phyloP scores from a whole-genome alignment of 2,797 vertebrate species.

The Sylvia borin region DNA sequence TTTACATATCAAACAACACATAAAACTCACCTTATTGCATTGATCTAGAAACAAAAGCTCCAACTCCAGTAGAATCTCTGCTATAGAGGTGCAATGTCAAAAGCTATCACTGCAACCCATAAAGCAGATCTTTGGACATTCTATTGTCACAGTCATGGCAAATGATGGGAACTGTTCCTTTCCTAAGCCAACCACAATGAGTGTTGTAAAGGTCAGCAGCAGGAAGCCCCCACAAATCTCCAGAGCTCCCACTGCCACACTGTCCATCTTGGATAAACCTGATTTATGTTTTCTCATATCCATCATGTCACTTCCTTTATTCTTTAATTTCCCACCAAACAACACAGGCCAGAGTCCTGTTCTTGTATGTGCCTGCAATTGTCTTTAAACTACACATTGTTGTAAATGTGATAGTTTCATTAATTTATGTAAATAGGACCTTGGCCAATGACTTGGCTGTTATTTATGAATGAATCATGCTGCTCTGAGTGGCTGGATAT shows the following conservation, averaged over 20 bases:
- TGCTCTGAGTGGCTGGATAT: constrained; percentile 38
- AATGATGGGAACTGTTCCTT: background rate
- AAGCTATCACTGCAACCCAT: background rate
- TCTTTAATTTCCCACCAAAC: background rate
- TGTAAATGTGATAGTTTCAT: constrained; percentile 7
- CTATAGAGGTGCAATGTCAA: background rate
- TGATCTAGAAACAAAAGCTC: background rate
- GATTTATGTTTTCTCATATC: background rate
- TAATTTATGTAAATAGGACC: constrained; percentile 45
- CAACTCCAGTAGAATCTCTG: background rate
- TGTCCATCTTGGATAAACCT: background rate
- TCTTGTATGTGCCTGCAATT: background rate
- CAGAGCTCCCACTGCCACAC: background rate
- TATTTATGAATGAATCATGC: constrained; percentile 48
- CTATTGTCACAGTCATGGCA: accelerated
- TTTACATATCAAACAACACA: background rate
- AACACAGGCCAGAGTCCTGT: background rate
- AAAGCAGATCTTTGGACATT: background rate
- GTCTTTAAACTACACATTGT: background rate
- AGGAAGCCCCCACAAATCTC: accelerated
- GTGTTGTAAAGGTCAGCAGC: background rate
- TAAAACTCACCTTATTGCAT: background rate
- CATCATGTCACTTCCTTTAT: background rate
- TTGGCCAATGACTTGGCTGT: constrained; percentile 19
- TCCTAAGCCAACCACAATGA: background rate